phyloP scores from a whole-genome alignment of 1,140 invertebrate genomes.

The Triops longicaudatus region DNA sequence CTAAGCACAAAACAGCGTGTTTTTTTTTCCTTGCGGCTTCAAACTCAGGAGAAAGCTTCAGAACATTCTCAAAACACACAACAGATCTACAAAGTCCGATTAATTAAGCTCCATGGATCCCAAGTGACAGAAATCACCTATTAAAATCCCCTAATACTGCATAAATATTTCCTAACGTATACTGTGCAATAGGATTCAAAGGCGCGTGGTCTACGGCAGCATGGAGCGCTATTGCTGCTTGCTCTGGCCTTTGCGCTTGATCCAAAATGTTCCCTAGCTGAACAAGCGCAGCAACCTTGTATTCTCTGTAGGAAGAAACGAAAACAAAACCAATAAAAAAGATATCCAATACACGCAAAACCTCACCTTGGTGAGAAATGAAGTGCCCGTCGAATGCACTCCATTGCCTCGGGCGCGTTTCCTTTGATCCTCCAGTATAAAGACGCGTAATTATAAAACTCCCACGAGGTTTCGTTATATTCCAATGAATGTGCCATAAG shows the following conservation, averaged over 20 bases:
- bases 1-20: constrained; percentile 59
- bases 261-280: constrained; percentile 75
- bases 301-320: constrained; percentile 45
- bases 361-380: constrained; percentile 64
- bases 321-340: neutral
- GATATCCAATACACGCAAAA: constrained; percentile 12
- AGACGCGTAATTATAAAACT: constrained; percentile 72
- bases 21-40: constrained; percentile 50
- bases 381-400: constrained; percentile 68
- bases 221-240: constrained; percentile 68
- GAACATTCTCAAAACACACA: constrained; percentile 57
- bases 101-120: constrained; percentile 26
- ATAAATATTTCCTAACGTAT: constrained; percentile 69
- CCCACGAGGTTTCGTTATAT: constrained; percentile 68
- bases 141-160: constrained; percentile 57
- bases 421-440: constrained; percentile 78
- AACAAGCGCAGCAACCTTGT: constrained; percentile 67
- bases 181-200: constrained; percentile 59
- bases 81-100: constrained; percentile 37
- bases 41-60: constrained; percentile 53
- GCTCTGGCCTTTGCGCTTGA: constrained; percentile 57
- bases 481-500: constrained; percentile 53
- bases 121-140: constrained; percentile 31
- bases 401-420: constrained; percentile 64
- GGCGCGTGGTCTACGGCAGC: constrained; percentile 70